Base-by-base conservation (phyloP, 2,113 vertebrate species). In the Heloderma charlesbogerti region DNA sequence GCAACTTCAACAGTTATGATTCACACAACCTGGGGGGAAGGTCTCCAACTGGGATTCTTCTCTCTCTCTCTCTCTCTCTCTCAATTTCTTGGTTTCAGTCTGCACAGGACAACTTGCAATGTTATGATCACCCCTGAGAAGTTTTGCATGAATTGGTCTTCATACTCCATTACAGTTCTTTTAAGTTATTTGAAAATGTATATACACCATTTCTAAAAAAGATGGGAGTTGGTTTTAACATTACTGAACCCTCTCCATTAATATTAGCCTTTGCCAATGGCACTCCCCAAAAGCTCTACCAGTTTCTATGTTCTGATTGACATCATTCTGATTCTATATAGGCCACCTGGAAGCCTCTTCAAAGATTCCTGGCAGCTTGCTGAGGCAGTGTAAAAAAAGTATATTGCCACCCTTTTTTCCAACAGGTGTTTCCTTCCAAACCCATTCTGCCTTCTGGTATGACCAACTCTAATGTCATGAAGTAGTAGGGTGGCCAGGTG, bases 311-410 rank as follows among this genome's bases (percentile, higher is more conserved):
- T 91, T 97, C 96, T 96, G 95, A 96, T 96, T 95, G 94, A 96
- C 94, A 95, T 95, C 95, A 97, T 97, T 95, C 95, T 94, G 94
- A 97, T 97, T 95, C 95, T 95, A 94, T 96, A 94, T 91, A 96
- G 95, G 93, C 92, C 96, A 90, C 78, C 94, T 96, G 95, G 95
- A 92, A 90, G 95, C 94, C 95, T 97, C 95, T 97, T 97, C 97
- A 96, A 97, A 97, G 94, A 94, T 60, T 96, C 95, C 97, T 97
- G 96, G 97, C 96, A 97, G 94, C 94, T 96, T 95, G 94, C 97
- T 96, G 95, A 78, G 95, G 96, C 15, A 40, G 57, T 13, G 12
- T 63, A 27, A 97, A 96, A 2, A 16, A 51, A 31, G 29, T 6
- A 96, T 91, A 97, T 95, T 97, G 96, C 92, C 9, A 6, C 67